These are phyloP conservation scores for Chrysotoxum bicinctum DNA, from an alignment of 2,888 invertebrate genomes.

Conservation along the genomic window DNA sequence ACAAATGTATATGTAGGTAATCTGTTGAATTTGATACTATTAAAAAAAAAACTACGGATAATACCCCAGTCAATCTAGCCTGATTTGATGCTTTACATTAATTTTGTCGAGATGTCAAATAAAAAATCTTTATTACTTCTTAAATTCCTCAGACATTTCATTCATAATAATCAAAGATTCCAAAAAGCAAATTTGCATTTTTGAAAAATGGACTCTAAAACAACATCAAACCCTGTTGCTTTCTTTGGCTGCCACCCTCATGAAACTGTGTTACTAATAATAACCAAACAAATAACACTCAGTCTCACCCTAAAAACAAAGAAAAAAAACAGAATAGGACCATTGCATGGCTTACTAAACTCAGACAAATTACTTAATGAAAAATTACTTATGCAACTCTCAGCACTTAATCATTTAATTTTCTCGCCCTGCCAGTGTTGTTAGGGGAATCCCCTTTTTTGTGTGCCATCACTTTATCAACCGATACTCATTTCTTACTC, in stretches of 20 bases:
- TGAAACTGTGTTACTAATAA: conserved; percentile 21
- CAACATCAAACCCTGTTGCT: conserved; percentile 42
- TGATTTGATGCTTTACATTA: neutral
- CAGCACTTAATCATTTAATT: conserved; percentile 69
- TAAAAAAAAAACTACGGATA: too few species aligned
- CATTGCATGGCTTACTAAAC: conserved; percentile 46
- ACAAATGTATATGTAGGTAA: too few species aligned
- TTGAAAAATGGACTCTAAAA: conserved; percentile 52
- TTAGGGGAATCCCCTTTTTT: conserved; percentile 1
- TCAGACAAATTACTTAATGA: conserved; percentile 68
- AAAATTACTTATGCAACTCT: conserved; percentile 73
- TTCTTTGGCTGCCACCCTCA: conserved; percentile 17
- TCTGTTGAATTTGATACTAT: too few species aligned
- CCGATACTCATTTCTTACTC: conserved; percentile 53
- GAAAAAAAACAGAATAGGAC: neutral
- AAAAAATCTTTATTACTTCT: neutral
- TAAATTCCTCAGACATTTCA: neutral
- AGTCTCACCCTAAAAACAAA: neutral
- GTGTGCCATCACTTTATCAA: conserved; percentile 44
- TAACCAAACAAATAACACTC: conserved; percentile 13
- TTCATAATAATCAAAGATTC: neutral
- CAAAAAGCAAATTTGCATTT: conserved; percentile 13
- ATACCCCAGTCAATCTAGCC: too few species aligned
- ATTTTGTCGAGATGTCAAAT: neutral
- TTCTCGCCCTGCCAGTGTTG: neutral